Base-by-base conservation (phyloP, 2,113 vertebrate species). In the Chionis minor region DNA sequence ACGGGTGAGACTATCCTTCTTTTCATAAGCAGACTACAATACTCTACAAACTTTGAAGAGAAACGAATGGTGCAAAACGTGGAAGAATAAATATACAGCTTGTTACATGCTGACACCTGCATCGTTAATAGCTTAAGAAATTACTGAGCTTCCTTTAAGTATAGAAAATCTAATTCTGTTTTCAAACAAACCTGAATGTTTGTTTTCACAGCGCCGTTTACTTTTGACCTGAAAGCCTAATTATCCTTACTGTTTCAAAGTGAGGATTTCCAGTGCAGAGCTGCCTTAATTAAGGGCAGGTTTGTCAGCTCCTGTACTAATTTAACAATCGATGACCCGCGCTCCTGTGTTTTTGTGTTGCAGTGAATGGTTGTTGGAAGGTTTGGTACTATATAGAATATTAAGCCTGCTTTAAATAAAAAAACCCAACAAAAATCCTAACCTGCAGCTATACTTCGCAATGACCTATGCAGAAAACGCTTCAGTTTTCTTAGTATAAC, bases 41-140 rank as follows among this genome's bases (percentile, higher is more conserved):
- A 30, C 14, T 81, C 77, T 77, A 6, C 85, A 89, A 90, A 78
- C 63, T 92, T 95, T 70, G 26, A 84, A 95, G 95, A 89, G 82
- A 75, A 96, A 85, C 12, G 38, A 59, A 94, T 45, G 49, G 28
- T 71, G 54, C 33, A 66, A 78, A 40, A 91, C 30, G 10, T 16
- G 30, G 63, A 90, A 90, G 84, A 92, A 78, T 91, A 90, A 97
- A 95, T 38, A 63, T 32, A 24, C 66, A 85, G 30, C 40, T 47
- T 85, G 32, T 95, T 89, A 69, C 88, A 30, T 95, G 85, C 94
- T 45, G 81, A 96, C 80, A 92, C 52, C 71, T 81, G 86, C n/a
- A 58, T 88, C 30, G 32, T 97, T 98, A 97, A 97, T 98, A 90
- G 96, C 95, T 97, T 94, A 92, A 97, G 91, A 96, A 97, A 90